Base-by-base conservation (phyloP, 2,888 invertebrate species). In the Boloria euphrosyne region DNA sequence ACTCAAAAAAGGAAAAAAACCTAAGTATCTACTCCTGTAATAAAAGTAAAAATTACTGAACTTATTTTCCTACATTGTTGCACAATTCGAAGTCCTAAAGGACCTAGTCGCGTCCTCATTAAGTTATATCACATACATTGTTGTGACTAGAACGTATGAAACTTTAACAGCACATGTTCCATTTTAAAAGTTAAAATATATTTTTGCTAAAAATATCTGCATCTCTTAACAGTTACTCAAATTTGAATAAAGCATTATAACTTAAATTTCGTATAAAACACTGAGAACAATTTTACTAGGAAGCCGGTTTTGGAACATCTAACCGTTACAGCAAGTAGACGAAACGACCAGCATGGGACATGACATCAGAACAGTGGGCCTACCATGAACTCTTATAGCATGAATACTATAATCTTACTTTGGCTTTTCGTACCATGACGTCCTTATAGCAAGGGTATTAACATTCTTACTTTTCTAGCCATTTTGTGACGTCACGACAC, bases 11-110 rank as follows among this genome's bases (percentile, higher is more conserved):
- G 3, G 22, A 61, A 55, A 46, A 22, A 55, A 46, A 50, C 22
- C 4, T 6, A 51, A 51, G 43, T 50, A 27, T 18, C 50, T 58
- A 47, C 49, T 59, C 13, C 3, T 22, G 22, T 27, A 44, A 16
- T 59, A 47, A 52, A 59, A 65, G 17, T 59, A 59, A 52, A 65
- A 65, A 59, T 58, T 6, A 51, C 14, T 55, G 2, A 43, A 66
- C 60, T 43, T 68, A 47, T 55, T 66, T 63, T 46, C 27, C n/a
- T 61, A 69, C 68, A 66, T 5, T 63, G 68, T 69, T 65, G 68
- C 51, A 43, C 53, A 63, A 63, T 62, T 61, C 51, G 66, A 17
- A 27, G 55, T 66, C 47, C 66, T 61, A 66, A 69, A 60, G 66
- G 7, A 38, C 31, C 62, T 44, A 38, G 46, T 22, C 55, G 50